Base-by-base conservation (phyloP, 1,140 invertebrate species). In the Pseudomyrmex pallidus region DNA sequence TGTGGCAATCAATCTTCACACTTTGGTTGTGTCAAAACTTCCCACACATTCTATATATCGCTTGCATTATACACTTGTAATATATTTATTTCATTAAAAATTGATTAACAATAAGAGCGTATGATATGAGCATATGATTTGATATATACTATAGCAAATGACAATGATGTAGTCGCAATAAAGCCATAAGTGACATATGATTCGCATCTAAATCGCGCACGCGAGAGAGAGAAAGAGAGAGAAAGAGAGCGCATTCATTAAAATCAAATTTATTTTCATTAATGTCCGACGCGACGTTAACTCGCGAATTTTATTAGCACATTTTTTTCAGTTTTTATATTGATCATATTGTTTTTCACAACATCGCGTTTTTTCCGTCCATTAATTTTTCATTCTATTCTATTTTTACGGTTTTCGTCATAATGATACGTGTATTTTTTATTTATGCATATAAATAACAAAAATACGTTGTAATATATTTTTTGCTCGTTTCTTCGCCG, bases 221-320 rank as follows among this genome's bases (percentile, higher is more conserved):
- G 0, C 35, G 35, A 35, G 5, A 35, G 35, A 35, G 5, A 35
- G 35, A 35, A 0, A 35, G 35, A 35, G 35, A 35, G 35, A 35
- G 35, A 35, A 35, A 35, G 35, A 35, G 35, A 77, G 50, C 2
- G 2, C 44, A 17, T 56, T 22, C 35, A 77, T 77, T 76, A 66
- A 76, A 76, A 3, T 77, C 62, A n/a, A 77, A 67, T 77, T 67
- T 17, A 22, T 56, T 67, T 25, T 67, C 25, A 67, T 54, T 76
- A 54, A 22, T 46, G 17, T 56, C 44, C 3, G 9, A 56, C 17
- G 2, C 25, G 54, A 66, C 5, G 1, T n/a, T 63, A 54, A 44
- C n/a, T 10, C 17, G 9, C 13, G 17, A 54, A 13, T 46, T 56
- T 54, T 3, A 66, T 56, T 44, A 67, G 13, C 8, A 52, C 2